Evolutionary conservation across 2,113 vertebrate genomes (phyloP).

Genomic region (Craseonycteris thonglongyai): DNA sequence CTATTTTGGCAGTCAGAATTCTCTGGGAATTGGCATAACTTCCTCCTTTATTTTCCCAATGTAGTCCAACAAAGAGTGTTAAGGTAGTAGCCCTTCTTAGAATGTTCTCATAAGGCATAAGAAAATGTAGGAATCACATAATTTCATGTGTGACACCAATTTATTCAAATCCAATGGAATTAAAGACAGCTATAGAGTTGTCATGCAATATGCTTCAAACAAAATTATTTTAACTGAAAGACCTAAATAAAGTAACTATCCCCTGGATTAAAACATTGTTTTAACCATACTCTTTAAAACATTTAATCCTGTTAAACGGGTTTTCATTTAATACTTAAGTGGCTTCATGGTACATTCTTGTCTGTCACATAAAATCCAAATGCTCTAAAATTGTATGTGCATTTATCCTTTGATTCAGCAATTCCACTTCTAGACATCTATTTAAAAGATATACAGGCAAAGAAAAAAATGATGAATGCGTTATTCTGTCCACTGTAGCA

Average conservation of each 20-base stretch:
- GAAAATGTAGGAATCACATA: not conserved
- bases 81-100: not conserved
- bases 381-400: not conserved
- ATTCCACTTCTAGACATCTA: not conserved
- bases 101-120: not conserved
- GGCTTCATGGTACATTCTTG: not conserved
- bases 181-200: not conserved
- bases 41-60: not conserved
- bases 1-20: slow-evolving; percentile 26
- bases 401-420: not conserved
- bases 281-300: slow-evolving; percentile 17
- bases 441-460: not conserved
- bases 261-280: not conserved
- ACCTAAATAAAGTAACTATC: slow-evolving; percentile 17
- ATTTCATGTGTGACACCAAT: not conserved
- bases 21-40: slow-evolving; percentile 4
- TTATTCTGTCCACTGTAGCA: not conserved
- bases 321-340: slow-evolving; percentile 5
- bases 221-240: not conserved
- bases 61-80: not conserved
- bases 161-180: not conserved
- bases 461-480: not conserved
- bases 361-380: not conserved
- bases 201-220: not conserved
- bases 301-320: not conserved